These are phyloP conservation scores for Ommatoiulus sabulosus DNA, from an alignment of 2,888 invertebrate genomes.

Conservation along the genomic window DNA sequence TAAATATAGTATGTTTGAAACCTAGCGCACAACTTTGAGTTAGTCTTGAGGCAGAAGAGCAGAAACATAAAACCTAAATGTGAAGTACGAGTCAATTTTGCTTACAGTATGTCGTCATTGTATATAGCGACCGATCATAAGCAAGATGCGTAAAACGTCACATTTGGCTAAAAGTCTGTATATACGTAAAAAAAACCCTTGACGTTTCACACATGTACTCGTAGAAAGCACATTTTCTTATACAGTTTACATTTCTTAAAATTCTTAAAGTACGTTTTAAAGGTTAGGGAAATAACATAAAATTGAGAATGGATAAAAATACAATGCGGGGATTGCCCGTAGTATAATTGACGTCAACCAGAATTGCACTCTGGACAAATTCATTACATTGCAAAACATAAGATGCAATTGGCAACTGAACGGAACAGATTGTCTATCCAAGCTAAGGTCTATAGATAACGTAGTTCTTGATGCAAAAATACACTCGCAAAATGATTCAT, in stretches of 20 bases:
- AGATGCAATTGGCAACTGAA: not conserved
- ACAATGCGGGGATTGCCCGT: not conserved
- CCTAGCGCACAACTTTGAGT: not conserved
- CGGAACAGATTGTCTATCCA: not conserved
- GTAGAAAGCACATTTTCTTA: not conserved
- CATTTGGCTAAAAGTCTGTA: not conserved
- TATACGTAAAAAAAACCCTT: not conserved
- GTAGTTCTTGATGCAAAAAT: not conserved
- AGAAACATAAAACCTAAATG: conserved; percentile 1
- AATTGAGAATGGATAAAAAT: not conserved
- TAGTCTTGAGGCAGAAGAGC: not conserved
- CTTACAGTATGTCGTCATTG: not conserved
- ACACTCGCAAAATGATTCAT: not conserved
- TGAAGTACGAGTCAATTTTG: not conserved
- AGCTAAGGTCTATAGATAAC: not conserved
- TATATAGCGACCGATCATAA: not conserved
- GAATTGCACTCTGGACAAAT: not conserved
- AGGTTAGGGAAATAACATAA: not conserved
- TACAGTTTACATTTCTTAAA: not conserved
- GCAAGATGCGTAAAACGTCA: not conserved
- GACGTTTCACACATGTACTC: not conserved
- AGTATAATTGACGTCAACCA: not conserved
- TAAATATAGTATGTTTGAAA: not conserved
- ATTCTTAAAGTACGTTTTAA: not conserved
- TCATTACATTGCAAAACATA: not conserved